Percentiles rank a stretch among this genome's conserved stretches.
phyloP scores from a whole-genome alignment of 92 coral and sea anemone genomes.

The Umimayanthus chanpuru region DNA sequence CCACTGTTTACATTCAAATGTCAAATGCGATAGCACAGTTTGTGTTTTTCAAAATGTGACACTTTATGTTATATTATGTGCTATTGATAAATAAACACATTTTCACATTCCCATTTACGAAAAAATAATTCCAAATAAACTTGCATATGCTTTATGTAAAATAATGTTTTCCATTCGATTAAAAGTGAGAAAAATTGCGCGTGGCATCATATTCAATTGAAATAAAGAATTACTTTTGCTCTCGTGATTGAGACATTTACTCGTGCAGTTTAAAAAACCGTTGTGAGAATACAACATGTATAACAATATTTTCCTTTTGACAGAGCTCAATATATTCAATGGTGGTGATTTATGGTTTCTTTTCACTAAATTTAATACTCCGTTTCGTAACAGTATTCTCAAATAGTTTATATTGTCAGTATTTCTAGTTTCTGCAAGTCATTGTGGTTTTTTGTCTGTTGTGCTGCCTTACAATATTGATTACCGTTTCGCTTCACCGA shows the following conservation, averaged over 20 bases:
- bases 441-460: neutral
- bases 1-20: no score
- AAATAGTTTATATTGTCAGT: no score
- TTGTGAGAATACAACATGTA: no score
- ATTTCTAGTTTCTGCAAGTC: neutral
- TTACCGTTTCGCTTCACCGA: neutral
- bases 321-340: neutral
- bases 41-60: neutral
- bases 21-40: no score
- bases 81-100: no score
- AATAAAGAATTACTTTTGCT: neutral
- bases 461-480: neutral
- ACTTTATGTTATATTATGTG: neutral
- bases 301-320: neutral
- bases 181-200: no score
- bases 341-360: neutral
- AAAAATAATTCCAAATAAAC: neutral
- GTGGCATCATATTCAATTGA: no score
- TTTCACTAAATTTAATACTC: no score
- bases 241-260: neutral
- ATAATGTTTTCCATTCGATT: neutral
- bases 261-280: neutral
- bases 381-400: no score
- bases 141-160: neutral
- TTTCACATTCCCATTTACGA: no score